Base-by-base conservation (phyloP, 2,113 vertebrate genomes). In the Xyliphius kryptos region DNA sequence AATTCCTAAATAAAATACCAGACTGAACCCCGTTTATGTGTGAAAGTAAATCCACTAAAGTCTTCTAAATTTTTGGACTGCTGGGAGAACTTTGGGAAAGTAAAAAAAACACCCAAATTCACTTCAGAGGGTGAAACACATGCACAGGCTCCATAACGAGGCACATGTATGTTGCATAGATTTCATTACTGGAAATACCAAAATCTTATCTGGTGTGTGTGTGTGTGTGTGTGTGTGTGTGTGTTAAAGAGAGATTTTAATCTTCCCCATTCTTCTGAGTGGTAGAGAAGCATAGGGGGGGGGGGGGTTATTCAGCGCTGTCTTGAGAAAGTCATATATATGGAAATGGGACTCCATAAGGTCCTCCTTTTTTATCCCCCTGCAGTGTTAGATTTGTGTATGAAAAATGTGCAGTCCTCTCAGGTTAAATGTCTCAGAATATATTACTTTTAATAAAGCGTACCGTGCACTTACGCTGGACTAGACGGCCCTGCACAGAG, bases 371-470 rank as follows among this genome's bases (percentile, higher is more conserved):
- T n/a, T 37, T 49, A 13, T 46, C 12, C 38, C 41, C 49, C 58
- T 63, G 64, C 40, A 68, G 59, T 68, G 61, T 70, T 70, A 63
- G 60, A 72, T 65, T 67, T 72, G 52, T 55, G 44, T 40, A 74
- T 77, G 61, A 74, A 79, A 77, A 74, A 70, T 73, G 58, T 61
- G 48, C 15, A 57, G 61, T 54, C 63, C 68, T 56, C 63, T 32
- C 40, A 61, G 66, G 69, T 77, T 68, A 66, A 56, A 80, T 76
- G 67, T 56, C 61, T 61, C 54, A 19, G 60, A 80, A 77, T 80
- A 77, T 72, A 75, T 77, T 72, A 72, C 67, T 56, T 71, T 68
- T 70, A 65, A 69, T 74, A 67, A 70, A 73, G 64, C 48, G 48
- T 53, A 69, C 63, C 46, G 69, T 65, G 66, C 63, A 68, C 68